These are phyloP conservation scores for Sinella curviseta DNA, from an alignment of 1,140 invertebrate species.

Conservation along the genomic window DNA sequence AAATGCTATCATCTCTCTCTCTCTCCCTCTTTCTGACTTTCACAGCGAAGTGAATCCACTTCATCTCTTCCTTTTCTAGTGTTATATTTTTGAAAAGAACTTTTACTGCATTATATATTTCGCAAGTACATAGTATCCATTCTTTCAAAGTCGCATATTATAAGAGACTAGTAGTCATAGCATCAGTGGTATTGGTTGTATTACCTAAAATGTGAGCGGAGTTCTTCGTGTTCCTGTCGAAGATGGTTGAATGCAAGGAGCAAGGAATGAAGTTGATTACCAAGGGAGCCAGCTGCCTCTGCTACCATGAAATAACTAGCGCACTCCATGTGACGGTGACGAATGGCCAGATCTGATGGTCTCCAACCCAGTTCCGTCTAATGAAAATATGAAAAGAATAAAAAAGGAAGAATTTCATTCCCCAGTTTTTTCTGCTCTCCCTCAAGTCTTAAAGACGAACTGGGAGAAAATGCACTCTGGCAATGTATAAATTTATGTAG, in stretches of 20 bases:
- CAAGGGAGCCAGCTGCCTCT: conserved; percentile 42
- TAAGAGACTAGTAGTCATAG: background rate
- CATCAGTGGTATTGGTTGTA: background rate
- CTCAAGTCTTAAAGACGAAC: background rate
- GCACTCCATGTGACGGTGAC: conserved; percentile 42
- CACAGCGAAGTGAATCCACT: too few species aligned
- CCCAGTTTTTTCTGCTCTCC: background rate
- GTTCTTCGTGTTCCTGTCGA: conserved; percentile 38
- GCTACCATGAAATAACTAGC: conserved; percentile 47
- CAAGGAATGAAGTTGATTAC: conserved; percentile 33
- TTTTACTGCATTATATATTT: background rate
- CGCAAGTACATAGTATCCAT: background rate
- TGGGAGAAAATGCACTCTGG: background rate
- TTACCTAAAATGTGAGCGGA: conserved; percentile 44
- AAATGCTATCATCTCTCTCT: conserved; percentile 1
- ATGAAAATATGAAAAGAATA: conserved; percentile 27
- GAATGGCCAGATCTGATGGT: conserved; percentile 43
- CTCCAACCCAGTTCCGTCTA: conserved; percentile 45
- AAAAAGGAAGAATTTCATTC: background rate
- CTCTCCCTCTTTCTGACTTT: too few species aligned
- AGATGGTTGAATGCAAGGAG: conserved; percentile 32
- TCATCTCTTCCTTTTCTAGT: too few species aligned
- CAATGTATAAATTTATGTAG: background rate
- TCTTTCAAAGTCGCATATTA: background rate
- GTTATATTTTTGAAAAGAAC: too few species aligned